Base-by-base conservation (phyloP, 2,113 vertebrate genomes). In the Catharus bicknelli region DNA sequence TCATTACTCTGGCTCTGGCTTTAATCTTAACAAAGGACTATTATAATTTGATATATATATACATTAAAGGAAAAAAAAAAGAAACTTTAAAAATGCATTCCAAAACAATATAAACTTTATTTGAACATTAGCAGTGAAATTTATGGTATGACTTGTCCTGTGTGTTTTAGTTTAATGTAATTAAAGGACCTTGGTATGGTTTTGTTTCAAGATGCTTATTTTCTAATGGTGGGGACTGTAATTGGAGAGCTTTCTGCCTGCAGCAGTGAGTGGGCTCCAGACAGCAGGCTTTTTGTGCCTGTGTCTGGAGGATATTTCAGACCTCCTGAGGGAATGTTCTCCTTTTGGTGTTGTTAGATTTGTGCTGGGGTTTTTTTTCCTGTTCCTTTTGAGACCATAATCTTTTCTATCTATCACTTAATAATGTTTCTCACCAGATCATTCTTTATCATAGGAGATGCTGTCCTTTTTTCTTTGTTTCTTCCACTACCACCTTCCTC, bases 171-270 rank as follows among this genome's bases (percentile, higher is more conserved):
- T 53, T 79, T 84, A 87, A 82, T 43, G 14, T 75, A 76, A 76
- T 91, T 92, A 91, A 76, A 79, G 61, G 53, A 32, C 67, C 45
- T 87, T 64, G 54, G 54, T 84, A 73, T 68, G 40, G 30, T 89
- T 92, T 67, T 87, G 29, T 82, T 94, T 84, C 74, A 87, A 57
- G 81, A 84, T 57, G 29, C n/a, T 64, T 36, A 42, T 86, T 89
- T 89, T 72, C 25, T 94, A 72, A 58, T 66, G 54, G 25, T 57
- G 20, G 50, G 36, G 58, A 70, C n/a, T 89, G 74, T 91, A 95
- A 94, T 7, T 82, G 74, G 87, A 92, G 91, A 94, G 40, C 61
- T 75, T 91, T 88, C 83, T 95, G 86, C 64, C 77, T 82, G 77
- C 93, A 89, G 69, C 73, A 84, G 73, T 1, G 11, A 79, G 69